phyloP scores from a whole-genome alignment of 1,140 invertebrate species.

The Akabosia matsudoensis region DNA sequence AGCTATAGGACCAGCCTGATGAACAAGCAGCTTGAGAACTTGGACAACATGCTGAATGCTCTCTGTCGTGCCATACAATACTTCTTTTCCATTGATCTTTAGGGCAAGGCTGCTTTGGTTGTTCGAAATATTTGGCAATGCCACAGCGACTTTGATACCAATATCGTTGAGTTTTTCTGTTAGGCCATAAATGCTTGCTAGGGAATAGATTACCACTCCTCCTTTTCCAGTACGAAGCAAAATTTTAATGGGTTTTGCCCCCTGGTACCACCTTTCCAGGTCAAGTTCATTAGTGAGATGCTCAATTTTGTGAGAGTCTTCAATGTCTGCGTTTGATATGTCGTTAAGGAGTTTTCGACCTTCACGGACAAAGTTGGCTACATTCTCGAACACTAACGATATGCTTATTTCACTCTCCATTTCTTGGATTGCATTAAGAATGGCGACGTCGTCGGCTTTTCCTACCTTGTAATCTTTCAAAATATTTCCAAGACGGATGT shows the following conservation, averaged over 20 bases:
- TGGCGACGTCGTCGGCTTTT: neutral
- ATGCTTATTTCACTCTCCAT: neutral
- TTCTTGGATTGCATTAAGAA: neutral
- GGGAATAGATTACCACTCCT: neutral
- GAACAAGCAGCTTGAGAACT: neutral
- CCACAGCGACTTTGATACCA: neutral
- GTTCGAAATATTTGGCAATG: neutral
- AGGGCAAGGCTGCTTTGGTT: neutral
- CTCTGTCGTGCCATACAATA: neutral
- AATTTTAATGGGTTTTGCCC: neutral
- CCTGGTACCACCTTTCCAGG: neutral
- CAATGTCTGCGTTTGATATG: neutral
- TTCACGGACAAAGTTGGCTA: neutral
- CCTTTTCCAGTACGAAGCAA: neutral
- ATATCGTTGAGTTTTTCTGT: neutral
- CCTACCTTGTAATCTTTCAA: neutral
- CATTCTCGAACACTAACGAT: neutral
- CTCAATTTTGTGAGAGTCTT: neutral
- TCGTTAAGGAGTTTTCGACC: neutral
- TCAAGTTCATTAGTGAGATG: neutral
- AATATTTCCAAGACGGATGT: neutral
- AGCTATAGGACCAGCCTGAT: neutral
- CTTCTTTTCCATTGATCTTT: neutral
- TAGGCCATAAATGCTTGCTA: neutral
- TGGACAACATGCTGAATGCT: neutral